Evolutionary conservation across 2,113 vertebrate genomes (phyloP).

Genomic region (Mustela lutreola): DNA sequence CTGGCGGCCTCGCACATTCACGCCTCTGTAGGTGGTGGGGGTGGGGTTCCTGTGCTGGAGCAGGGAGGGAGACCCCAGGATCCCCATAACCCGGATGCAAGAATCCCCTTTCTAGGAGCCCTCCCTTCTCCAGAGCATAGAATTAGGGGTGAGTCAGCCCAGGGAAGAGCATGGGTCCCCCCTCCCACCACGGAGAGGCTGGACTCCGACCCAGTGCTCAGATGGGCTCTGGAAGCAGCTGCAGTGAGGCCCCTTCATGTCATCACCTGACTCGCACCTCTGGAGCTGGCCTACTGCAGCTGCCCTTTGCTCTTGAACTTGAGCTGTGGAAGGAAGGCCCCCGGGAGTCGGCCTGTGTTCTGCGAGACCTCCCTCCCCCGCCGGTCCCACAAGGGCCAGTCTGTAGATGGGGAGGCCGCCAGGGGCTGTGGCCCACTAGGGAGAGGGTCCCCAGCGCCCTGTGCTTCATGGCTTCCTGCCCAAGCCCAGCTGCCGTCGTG

Average conservation of each 20-base stretch:
- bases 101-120: background rate
- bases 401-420: background rate
- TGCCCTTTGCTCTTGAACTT: background rate
- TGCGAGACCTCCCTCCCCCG: background rate
- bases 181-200: fast-evolving
- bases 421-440: background rate
- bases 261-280: fast-evolving
- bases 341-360: fast-evolving
- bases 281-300: background rate
- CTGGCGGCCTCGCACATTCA: fast-evolving
- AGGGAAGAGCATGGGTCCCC: background rate
- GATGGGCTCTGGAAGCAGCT: background rate
- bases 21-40: background rate
- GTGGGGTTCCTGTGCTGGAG: background rate
- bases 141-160: background rate
- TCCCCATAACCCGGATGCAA: background rate
- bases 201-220: background rate
- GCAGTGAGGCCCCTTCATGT: fast-evolving
- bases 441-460: background rate
- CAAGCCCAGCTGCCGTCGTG: background rate
- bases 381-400: background rate
- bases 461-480: background rate
- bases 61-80: background rate
- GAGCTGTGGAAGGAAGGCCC: background rate
- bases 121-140: background rate